Base-by-base conservation (phyloP, 1,140 invertebrate species). In the Drosophila sproati region DNA sequence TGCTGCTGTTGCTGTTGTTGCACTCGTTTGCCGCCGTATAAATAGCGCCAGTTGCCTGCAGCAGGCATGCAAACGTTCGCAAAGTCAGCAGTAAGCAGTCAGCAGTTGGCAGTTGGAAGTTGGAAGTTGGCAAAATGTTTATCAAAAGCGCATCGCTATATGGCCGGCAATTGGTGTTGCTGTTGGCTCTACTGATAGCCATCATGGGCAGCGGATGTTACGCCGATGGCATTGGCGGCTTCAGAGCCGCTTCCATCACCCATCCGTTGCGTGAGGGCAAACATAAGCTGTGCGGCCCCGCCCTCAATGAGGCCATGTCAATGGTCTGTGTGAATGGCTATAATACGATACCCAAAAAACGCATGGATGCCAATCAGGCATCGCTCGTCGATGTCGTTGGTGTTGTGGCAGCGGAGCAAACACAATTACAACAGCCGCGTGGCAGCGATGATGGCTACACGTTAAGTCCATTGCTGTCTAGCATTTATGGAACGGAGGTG, bases 281-380 rank as follows among this genome's bases (percentile, higher is more conserved):
- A 48, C 87, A 91, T 61, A 91, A 85, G 39, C 63, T 91, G 29
- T 91, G 88, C 41, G 88, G 88, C 37, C 28, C 69, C 2, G 63
- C 56, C 0, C 70, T 91, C 29, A 77, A 78, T 50, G 68, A 79
- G 48, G 83, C 88, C 63, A 62, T 91, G 72, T 83, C 88, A 5
- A 5, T 61, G 52, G 80, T 79, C 37, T 91, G 88, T 32, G 60
- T 64, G 50, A 61, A 70, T 20, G 87, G 85, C 29, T 89, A 71
- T 52, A 86, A 89, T 31, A 39, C 74, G 2, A 50, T 80, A 47
- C 28, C 61, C 10, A 71, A 55, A 31, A 64, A 60, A 39, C 68
- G 68, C 3, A 20, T 35, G 29, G 56, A 61, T 3, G 10, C 8
- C 0, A 20, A 10, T 34, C 59, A 37, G 20, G 47, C 37, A 0